Evolutionary conservation across 2,888 invertebrate genomes (phyloP).

Genomic region (Heptascelio sp.): DNA sequence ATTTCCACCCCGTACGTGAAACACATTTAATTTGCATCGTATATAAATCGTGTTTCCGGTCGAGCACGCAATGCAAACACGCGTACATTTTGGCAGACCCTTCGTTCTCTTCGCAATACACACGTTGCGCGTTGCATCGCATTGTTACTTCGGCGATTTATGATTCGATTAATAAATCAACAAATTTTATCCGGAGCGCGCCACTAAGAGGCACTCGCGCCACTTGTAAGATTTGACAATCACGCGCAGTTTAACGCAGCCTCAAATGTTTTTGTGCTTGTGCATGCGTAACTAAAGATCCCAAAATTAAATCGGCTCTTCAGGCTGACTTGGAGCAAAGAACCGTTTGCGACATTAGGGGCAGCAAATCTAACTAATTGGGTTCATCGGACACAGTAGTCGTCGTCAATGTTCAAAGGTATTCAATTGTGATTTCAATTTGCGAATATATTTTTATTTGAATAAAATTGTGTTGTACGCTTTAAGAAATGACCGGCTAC

Average conservation of each 20-base stretch:
- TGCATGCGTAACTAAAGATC: conserved; percentile 27
- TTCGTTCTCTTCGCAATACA: conserved; percentile 64
- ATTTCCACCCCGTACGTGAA: conserved; percentile 65
- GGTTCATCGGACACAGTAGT: too few relatives aligned
- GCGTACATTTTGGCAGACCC: conserved; percentile 78
- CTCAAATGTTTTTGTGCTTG: conserved; percentile 29
- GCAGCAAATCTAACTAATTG: not conserved
- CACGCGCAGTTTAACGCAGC: conserved; percentile 68
- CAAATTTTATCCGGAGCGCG: conserved; percentile 45
- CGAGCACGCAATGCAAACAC: conserved; percentile 83
- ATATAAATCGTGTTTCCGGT: conserved; percentile 83
- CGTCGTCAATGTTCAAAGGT: too few relatives aligned
- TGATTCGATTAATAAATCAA: conserved; percentile 83
- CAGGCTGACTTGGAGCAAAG: not conserved
- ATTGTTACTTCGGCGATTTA: conserved; percentile 81
- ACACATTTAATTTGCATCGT: conserved; percentile 83
- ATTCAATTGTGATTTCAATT: too few relatives aligned
- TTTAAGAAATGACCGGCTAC: too few relatives aligned
- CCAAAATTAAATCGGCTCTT: not conserved
- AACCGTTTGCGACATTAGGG: not conserved
- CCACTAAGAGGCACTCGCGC: conserved; percentile 43
- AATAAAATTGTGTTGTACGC: too few relatives aligned
- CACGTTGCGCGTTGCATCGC: conserved; percentile 73
- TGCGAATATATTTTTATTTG: too few relatives aligned
- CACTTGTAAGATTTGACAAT: conserved; percentile 79